Conservation (phyloP, 2,888 invertebrate species). For the Agrotis exclamationis region DNA sequence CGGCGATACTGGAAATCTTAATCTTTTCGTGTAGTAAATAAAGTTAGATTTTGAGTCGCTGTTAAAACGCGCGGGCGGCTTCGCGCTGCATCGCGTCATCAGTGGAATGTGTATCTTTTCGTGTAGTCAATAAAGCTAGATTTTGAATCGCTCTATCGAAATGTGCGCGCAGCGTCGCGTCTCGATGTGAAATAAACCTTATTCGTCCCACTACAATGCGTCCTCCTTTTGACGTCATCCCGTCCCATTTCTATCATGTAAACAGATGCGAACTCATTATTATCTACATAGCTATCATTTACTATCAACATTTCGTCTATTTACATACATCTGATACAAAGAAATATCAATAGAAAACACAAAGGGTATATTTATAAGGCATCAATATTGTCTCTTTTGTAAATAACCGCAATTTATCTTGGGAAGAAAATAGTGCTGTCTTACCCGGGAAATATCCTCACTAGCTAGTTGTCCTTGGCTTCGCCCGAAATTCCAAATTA, state of each 20-base stretch:
- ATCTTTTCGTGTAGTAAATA: no score
- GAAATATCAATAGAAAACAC: conserved; percentile 2
- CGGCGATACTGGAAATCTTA: no score
- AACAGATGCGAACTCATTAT: not conserved
- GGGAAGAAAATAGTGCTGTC: not conserved
- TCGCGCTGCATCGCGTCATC: no score
- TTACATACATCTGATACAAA: conserved; percentile 2
- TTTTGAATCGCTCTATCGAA: no score
- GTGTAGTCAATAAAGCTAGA: no score
- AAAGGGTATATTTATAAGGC: conserved; percentile 5
- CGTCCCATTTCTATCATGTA: not conserved
- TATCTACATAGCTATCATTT: not conserved
- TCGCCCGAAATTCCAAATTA: no score
- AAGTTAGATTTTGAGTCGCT: no score
- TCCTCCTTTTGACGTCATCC: not conserved
- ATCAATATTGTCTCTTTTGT: conserved; percentile 17
- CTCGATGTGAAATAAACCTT: no score
- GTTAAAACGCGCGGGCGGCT: no score
- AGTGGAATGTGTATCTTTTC: no score
- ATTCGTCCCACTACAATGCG: not conserved
- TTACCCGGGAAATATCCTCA: conserved; percentile 4
- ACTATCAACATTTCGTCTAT: conserved; percentile 6
- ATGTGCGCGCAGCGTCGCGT: no score
- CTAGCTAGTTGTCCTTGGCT: no score
- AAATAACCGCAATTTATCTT: conserved; percentile 19